These are phyloP conservation scores for Oreochromis aureus DNA, from an alignment of 2,113 vertebrate species.

Conservation along the genomic window DNA sequence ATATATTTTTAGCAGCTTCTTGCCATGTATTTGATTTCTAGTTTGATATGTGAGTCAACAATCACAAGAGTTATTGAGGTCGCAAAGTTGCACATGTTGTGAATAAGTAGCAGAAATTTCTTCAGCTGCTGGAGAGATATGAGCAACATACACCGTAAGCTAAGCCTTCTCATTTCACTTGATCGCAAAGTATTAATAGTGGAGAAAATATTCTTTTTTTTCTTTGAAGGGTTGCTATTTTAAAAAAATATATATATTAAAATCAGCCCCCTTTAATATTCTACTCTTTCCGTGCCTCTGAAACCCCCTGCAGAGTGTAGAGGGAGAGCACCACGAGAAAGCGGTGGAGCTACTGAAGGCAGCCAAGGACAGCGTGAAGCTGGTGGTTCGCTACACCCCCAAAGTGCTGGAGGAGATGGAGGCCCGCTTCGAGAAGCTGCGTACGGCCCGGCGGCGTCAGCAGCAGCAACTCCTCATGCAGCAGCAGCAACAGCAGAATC, in stretches of 20 bases:
- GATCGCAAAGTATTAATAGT: not conserved
- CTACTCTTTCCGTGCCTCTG: not conserved
- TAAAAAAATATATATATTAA: not conserved
- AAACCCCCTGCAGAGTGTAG: constrained; percentile 81
- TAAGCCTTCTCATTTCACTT: not conserved
- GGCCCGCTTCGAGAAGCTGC: constrained; percentile 95
- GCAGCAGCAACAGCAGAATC: constrained; percentile 84
- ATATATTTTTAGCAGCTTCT: not conserved
- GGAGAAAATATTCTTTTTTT: not conserved
- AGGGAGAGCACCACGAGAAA: constrained; percentile 97
- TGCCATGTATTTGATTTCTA: not conserved
- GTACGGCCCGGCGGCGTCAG: constrained; percentile 92
- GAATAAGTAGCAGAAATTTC: not conserved
- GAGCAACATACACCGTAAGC: not conserved
- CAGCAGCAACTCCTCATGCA: constrained; percentile 92
- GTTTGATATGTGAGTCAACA: not conserved
- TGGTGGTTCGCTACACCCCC: constrained; percentile 97
- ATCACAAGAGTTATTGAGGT: not conserved
- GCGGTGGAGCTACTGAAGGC: constrained; percentile 96
- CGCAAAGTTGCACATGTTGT: not conserved
- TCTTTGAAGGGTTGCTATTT: not conserved
- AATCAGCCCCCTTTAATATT: not conserved
- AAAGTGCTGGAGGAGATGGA: constrained; percentile 99
- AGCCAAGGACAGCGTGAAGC: constrained; percentile 93
- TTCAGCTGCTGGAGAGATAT: not conserved